phyloP scores from a whole-genome alignment of 2,888 invertebrate species.

The Abrostola tripartita region DNA sequence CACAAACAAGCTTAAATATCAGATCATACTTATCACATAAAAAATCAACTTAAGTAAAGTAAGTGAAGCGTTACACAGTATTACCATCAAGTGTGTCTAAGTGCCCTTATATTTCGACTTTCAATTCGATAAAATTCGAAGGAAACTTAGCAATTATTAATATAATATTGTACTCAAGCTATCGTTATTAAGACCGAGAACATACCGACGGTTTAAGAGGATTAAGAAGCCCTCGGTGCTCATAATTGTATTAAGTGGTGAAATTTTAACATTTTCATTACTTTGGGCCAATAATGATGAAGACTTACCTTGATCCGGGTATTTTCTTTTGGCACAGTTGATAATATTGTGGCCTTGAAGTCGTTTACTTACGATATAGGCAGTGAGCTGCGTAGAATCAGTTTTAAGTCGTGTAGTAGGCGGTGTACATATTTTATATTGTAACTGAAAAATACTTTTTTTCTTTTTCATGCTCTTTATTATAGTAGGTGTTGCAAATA shows the following conservation, averaged over 20 bases:
- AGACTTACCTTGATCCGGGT: conserved; percentile 15
- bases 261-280: conserved; percentile 37
- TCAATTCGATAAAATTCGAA: conserved; percentile 3
- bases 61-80: too few relatives aligned
- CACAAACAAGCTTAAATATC: too few relatives aligned
- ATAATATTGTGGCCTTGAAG: neutral
- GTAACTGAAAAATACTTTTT: too few relatives aligned
- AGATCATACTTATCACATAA: too few relatives aligned
- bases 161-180: conserved; percentile 20
- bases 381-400: too few relatives aligned
- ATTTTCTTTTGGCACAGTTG: conserved; percentile 9
- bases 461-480: too few relatives aligned
- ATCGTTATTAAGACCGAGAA: conserved; percentile 22
- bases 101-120: conserved; percentile 21
- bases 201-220: conserved; percentile 26
- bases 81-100: conserved; percentile 24
- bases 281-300: conserved; percentile 17
- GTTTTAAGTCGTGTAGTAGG: too few relatives aligned
- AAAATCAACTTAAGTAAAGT: too few relatives aligned
- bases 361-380: neutral
- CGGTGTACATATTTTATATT: too few relatives aligned
- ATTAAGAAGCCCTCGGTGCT: conserved; percentile 36
- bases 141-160: conserved; percentile 24
- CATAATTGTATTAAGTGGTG: conserved; percentile 38
- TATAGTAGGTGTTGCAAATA: too few relatives aligned